These are phyloP conservation scores for Aphelinus certus DNA, from an alignment of 1,140 invertebrate genomes.

Conservation along the genomic window DNA sequence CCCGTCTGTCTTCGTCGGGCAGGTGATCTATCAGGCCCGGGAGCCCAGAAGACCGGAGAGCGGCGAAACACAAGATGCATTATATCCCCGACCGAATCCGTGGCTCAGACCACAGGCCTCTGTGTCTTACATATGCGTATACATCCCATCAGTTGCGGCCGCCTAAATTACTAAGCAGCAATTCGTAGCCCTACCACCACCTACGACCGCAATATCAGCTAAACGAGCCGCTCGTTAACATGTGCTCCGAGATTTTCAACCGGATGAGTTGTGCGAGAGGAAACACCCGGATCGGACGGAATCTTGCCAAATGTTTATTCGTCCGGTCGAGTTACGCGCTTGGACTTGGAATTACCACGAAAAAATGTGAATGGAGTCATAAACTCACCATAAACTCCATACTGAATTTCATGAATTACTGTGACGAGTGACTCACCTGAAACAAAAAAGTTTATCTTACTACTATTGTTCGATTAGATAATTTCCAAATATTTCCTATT, in stretches of 20 bases:
- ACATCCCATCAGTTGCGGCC: background rate
- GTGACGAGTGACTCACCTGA: too few species aligned
- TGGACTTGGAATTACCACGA: too few species aligned
- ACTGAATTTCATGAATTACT: too few species aligned
- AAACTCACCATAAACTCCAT: too few species aligned
- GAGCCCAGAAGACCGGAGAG: constrained; percentile 17
- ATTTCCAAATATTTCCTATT: too few species aligned
- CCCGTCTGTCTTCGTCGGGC: constrained; percentile 18
- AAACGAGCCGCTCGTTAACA: background rate
- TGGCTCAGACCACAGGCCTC: background rate
- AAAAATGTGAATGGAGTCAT: too few species aligned
- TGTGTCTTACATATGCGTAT: background rate
- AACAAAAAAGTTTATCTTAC: too few species aligned
- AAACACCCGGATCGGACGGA: too few species aligned
- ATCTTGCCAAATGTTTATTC: too few species aligned
- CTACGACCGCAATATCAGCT: background rate
- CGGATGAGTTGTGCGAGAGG: too few species aligned
- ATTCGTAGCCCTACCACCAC: background rate
- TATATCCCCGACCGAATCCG: background rate
- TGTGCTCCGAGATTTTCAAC: background rate
- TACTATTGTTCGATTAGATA: too few species aligned
- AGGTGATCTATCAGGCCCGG: constrained; percentile 15
- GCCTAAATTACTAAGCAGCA: constrained; percentile 11
- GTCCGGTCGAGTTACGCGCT: too few species aligned
- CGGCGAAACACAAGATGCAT: background rate